Evolutionary conservation across 1,140 invertebrate species (phyloP), one percentile per base, ranked within the genome.

Genomic region (Riptortus pedestris): DNA sequence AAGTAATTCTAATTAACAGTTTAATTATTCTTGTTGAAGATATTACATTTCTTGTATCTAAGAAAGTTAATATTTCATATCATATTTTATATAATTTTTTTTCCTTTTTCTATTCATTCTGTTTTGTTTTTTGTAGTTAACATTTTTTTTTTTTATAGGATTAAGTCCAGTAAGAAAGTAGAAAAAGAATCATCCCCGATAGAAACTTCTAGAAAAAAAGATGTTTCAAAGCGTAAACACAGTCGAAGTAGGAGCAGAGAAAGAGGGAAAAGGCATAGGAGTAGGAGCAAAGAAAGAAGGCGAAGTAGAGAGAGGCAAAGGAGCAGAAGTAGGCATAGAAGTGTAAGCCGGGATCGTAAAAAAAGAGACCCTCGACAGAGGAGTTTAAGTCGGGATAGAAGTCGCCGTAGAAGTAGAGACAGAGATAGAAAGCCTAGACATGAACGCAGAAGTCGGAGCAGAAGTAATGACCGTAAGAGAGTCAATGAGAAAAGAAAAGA

Each of bases 161-260:
- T 12, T 18, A 55, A 55, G 14, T 55, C 24, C 1, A 2, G 14
- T 14, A 18, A 2, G 1, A 26, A 22, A 14, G 24, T 3, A 24
- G 51, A 55, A 55, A 55, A 14, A 55, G 51, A 20, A 55, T 22
- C 51, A 38, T 38, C 31, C 31, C 31, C 14, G 31, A 38, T 7
- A 38, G 31, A 38, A 38, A 38, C n/a, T n/a, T n/a, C n/a, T n/a
- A n/a, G n/a, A 38, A 38, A 38, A 14, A 14, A 38, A 14, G 5
- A 38, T 38, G 14, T 7, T 38, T 47, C 28, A 66, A 61, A 58
- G 60, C 9, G 70, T 66, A 70, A 73, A 68, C 68, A 70, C 68
- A 73, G 70, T 43, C 65, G 76, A 74, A 68, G 75, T 70, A 70
- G 72, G 71, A 60, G 71, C 68, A 55, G 64, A 70, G 60, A 75